Base-by-base conservation (phyloP, 2,113 vertebrate genomes). In the Alosa alosa region DNA sequence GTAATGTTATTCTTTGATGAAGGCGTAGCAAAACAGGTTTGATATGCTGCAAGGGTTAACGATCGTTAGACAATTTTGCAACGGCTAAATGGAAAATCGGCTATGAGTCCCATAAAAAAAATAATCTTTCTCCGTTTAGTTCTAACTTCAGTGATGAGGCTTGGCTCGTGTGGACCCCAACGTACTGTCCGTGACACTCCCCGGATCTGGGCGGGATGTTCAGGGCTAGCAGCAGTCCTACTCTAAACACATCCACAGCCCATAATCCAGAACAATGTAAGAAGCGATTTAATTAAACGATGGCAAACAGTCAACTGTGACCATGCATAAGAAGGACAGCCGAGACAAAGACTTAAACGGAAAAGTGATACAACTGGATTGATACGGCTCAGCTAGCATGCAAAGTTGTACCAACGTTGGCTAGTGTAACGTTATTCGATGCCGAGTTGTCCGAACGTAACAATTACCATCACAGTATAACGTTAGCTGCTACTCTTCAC, bases 111-210 rank as follows among this genome's bases (percentile, higher is more conserved):
- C 20, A 60, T 22, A 60, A 60, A 57, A 57, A 1, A 52, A 11
- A 17, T 49, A 52, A 49, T 49, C 9, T 60, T 22, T 60, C 55
- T 20, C 55, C 39, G 36, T 78, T 31, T 78, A 15, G 31, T 39
- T 78, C 0, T 39, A 78, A 41, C 9, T 78, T 78, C 31, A 39
- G 31, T 78, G 25, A 78, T 78, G 72, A 39, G 13, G 72, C 3
- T 17, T 78, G 25, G 72, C 31, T 78, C 89, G 91, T 90, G 86
- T 84, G 68, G 39, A 83, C 81, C 81, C 82, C 91, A 91, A 88
- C 90, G 93, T 92, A 92, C 92, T 93, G 92, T 92, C 92, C 93
- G 90, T 86, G 91, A 88, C 90, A 86, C 89, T 89, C 93, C 92
- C 92, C 75, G 75, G 90, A 86, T 87, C 86, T 89, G 88, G 90